Evolutionary conservation across 64 coral and sea anemone species (phyloP), one percentile per base, ranked within the genome.

Genomic region (Montipora efflorescens): DNA sequence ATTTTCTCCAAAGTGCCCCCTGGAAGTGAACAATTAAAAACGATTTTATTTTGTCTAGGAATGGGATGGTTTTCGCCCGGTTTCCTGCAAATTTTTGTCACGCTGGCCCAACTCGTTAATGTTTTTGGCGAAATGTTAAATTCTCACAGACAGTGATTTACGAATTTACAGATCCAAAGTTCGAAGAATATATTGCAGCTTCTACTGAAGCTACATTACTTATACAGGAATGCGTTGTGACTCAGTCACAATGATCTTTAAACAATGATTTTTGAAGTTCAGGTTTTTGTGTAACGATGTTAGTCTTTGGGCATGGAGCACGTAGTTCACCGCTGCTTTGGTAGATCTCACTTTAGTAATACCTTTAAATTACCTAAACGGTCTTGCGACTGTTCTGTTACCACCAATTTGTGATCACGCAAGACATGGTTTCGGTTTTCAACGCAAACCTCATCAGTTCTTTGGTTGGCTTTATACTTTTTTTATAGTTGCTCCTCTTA

Each of bases 251-350:
- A 25, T 1, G 25, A 25, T 25, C 25, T 25, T 25, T 25, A 69
- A 69, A 16, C 67, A 69, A 69, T 69, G 67, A 15, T 69, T 69
- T 69, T 69, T 69, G 12, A 69, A 69, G 11, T 69, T 69, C 9
- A 69, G 67, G 67, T 69, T 69, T 69, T 69, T 69, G 12, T 69
- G 10, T 7, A 69, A 69, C 67, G 67, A 69, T 12, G 67, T 69
- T 69, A 69, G 67, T 69, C 67, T 69, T 69, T 69, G 67, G 67
- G 67, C 67, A 10, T 69, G 67, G 67, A 69, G 67, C 67, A 69
- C 67, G 67, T 69, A 25, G 25, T 25, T 25, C 25, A 25, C 25
- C 25, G 1, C 25, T 25, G 25, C 25, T 25, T 25, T 25, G 25
- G 25, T 25, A 25, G 25, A 25, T 25, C 25, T 25, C 25, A 25